Conservation (phyloP, 64 coral and sea anemone genomes). For the Porites australiensis region DNA sequence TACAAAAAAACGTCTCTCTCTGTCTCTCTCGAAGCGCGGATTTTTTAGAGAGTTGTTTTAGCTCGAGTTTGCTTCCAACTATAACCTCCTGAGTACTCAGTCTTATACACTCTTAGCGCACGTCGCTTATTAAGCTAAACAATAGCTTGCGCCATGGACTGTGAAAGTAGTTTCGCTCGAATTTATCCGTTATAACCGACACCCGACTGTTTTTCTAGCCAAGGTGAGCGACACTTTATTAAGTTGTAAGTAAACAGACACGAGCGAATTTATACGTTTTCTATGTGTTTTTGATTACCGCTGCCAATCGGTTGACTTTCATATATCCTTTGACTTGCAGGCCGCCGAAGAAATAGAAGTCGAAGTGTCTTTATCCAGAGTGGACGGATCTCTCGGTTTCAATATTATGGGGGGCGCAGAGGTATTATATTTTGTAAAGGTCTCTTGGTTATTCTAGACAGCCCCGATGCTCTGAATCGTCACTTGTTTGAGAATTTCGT, state of each 20-base stretch:
- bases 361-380: slow-evolving; percentile 75
- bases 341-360: slow-evolving; percentile 84
- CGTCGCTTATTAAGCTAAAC: not conserved
- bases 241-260: slow-evolving; percentile 91
- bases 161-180: slow-evolving; percentile 68
- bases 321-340: slow-evolving; percentile 67
- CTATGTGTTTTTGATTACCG: slow-evolving; percentile 84
- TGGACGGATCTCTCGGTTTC: slow-evolving; percentile 83
- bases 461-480: slow-evolving; percentile 22
- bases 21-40: not conserved
- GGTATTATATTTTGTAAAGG: slow-evolving; percentile 45
- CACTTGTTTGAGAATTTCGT: slow-evolving; percentile 69
- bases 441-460: slow-evolving; percentile 36
- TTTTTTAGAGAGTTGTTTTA: not conserved
- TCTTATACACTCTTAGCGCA: not conserved
- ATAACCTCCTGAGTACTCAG: not conserved
- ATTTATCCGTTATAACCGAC: slow-evolving; percentile 45
- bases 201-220: slow-evolving; percentile 82
- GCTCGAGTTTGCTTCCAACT: slow-evolving; percentile 3
- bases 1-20: slow-evolving; percentile 12
- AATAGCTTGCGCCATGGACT: slow-evolving; percentile 61
- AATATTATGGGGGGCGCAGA: slow-evolving; percentile 95
- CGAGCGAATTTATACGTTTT: slow-evolving; percentile 66
- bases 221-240: slow-evolving; percentile 78
- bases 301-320: slow-evolving; percentile 68